A percentile compares a stretch with the other conserved stretches of the same genome.
phyloP scores from a whole-genome alignment of 2,888 invertebrate genomes.

The Deroplatys truncata region DNA sequence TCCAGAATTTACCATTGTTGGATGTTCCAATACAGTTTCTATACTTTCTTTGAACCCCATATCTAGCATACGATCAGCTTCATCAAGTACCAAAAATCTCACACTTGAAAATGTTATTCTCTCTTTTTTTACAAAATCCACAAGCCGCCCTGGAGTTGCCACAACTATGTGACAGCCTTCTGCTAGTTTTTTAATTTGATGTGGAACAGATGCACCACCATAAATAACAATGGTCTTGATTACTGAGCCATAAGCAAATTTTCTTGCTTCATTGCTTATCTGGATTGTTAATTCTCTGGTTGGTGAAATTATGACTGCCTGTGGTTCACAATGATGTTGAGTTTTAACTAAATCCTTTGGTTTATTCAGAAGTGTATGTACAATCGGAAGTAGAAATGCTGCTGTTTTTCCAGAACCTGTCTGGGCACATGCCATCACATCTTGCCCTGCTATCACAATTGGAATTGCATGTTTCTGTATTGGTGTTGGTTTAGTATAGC shows the following conservation, averaged over 20 bases:
- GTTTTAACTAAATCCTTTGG: constrained; percentile 46
- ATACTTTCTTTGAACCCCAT: constrained; percentile 63
- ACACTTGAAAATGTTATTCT: constrained; percentile 53
- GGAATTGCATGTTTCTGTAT: constrained; percentile 92
- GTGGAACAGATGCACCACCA: constrained; percentile 76
- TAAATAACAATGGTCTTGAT: constrained; percentile 74
- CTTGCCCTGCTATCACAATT: constrained; percentile 70
- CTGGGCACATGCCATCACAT: constrained; percentile 96
- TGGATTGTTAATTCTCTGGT: constrained; percentile 89
- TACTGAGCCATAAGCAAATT: constrained; percentile 72
- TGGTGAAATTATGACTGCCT: constrained; percentile 82
- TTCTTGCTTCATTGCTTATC: constrained; percentile 78
- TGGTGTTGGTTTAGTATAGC: constrained; percentile 84
- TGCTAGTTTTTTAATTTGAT: constrained; percentile 56
- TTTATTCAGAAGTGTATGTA: constrained; percentile 63
- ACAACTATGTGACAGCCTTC: constrained; percentile 66
- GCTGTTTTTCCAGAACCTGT: constrained; percentile 98
- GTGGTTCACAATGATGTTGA: constrained; percentile 58
- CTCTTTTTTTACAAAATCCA: constrained; percentile 59
- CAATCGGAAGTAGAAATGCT: constrained; percentile 87
- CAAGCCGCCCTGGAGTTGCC: constrained; percentile 67
- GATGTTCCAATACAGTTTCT: constrained; percentile 59
- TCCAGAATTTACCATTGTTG: constrained; percentile 52
- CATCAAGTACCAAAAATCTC: constrained; percentile 70
- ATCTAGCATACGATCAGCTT: constrained; percentile 79